Percentiles rank a stretch among this genome's conserved stretches.
These are phyloP conservation scores for Platichthys flesus DNA, from an alignment of 2,113 vertebrate species.

Conservation along the genomic window DNA sequence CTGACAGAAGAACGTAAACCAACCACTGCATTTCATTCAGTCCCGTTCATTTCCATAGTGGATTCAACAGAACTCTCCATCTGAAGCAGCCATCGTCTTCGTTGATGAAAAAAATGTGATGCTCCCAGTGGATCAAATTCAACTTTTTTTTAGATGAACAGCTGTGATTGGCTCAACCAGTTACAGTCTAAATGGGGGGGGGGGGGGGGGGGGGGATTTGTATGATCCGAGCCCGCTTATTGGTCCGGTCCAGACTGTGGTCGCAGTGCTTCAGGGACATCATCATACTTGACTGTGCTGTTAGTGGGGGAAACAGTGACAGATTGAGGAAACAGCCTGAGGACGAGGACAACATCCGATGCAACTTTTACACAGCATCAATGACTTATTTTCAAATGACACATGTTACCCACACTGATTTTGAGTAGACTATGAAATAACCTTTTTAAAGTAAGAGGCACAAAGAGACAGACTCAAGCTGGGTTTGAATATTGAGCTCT, in stretches of 20 bases:
- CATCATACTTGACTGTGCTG: background rate
- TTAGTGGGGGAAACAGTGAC: background rate
- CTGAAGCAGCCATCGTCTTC: background rate
- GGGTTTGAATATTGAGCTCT: background rate
- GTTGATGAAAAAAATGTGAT: background rate
- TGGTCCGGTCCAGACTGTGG: background rate
- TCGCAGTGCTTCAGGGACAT: background rate
- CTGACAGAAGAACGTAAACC: too few species aligned
- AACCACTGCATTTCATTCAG: too few species aligned
- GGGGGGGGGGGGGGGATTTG: background rate
- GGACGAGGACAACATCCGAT: background rate
- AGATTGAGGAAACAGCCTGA: background rate
- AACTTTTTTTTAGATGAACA: background rate
- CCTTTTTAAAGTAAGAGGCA: background rate
- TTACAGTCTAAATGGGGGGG: background rate
- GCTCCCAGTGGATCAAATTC: background rate
- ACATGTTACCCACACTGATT: constrained; percentile 4
- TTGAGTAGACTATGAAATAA: background rate
- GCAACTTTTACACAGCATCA: background rate
- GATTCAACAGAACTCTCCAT: background rate
- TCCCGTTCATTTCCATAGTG: background rate
- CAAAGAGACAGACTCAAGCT: background rate
- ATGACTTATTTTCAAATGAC: constrained; percentile 12
- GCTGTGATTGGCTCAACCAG: background rate
- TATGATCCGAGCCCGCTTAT: background rate